Evolutionary conservation across 2,113 vertebrate genomes (phyloP).

Genomic region (Rostratula benghalensis): DNA sequence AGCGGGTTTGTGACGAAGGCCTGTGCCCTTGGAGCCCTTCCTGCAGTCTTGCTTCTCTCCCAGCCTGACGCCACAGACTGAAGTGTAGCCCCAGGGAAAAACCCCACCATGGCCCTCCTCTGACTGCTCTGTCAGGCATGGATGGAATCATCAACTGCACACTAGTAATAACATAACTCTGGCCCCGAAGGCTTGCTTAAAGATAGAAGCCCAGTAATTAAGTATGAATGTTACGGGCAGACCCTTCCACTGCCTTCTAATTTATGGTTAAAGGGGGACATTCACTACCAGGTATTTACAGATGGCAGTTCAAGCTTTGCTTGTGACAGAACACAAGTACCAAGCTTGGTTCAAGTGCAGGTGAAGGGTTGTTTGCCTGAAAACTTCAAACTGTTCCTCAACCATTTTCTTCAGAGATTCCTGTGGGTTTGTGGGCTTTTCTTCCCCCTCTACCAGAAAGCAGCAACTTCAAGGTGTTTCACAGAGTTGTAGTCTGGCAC

Average conservation of each 20-base stretch:
- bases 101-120: fast-evolving
- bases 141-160: background rate
- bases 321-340: background rate
- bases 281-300: background rate
- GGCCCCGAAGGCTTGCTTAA: background rate
- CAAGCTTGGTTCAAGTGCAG: background rate
- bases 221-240: background rate
- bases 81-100: fast-evolving
- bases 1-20: background rate
- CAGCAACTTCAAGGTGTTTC: background rate
- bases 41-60: background rate
- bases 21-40: no score
- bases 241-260: background rate
- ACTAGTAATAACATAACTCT: background rate
- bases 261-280: background rate
- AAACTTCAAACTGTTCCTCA: background rate
- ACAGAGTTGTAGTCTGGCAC: background rate
- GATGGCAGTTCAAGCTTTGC: background rate
- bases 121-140: background rate
- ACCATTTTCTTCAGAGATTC: background rate
- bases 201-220: background rate
- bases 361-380: background rate
- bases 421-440: background rate
- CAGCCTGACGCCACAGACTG: fast-evolving
- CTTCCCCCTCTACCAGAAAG: background rate